Evolutionary conservation across 2,113 vertebrate species (phyloP).

Genomic region (Tragelaphus buxtoni): DNA sequence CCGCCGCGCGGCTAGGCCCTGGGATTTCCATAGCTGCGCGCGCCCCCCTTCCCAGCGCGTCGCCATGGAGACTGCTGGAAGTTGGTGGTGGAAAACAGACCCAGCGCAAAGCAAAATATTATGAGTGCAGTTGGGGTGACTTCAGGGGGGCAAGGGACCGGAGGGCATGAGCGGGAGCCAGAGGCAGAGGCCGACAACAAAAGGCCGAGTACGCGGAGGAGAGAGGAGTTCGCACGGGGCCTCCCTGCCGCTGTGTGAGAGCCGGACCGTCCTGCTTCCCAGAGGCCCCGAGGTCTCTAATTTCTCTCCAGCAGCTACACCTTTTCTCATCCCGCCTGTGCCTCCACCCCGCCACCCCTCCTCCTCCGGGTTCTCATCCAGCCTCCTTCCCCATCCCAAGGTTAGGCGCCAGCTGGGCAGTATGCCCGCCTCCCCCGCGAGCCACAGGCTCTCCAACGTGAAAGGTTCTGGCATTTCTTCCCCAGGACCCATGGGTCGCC

Average conservation of each 20-base stretch:
- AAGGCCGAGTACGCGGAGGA: conserved; percentile 47
- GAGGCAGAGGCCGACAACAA: conserved; percentile 85
- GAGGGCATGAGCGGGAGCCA: conserved; percentile 82
- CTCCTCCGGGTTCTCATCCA: background rate
- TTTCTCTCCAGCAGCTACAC: conserved; percentile 41
- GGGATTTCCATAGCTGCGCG: conserved; percentile 70
- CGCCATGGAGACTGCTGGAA: conserved; percentile 77
- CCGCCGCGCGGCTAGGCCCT: background rate
- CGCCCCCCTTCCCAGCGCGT: conserved; percentile 72
- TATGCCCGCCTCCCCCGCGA: background rate
- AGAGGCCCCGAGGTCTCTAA: background rate
- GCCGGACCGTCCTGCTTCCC: conserved; percentile 26
- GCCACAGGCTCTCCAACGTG: background rate
- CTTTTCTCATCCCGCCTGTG: background rate
- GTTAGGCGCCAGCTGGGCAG: conserved; percentile 38
- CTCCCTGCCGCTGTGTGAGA: conserved; percentile 22
- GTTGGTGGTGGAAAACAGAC: conserved; percentile 74
- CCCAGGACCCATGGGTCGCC: conserved; percentile 20
- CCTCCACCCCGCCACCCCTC: background rate
- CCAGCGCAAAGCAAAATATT: conserved; percentile 79
- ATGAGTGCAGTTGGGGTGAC: conserved; percentile 80
- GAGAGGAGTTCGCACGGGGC: conserved; percentile 28
- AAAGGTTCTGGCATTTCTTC: conserved; percentile 36
- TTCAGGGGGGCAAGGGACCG: conserved; percentile 61
- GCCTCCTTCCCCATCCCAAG: background rate